These are phyloP conservation scores for Formicarius rufipectus DNA, from an alignment of 2,113 vertebrate species.

Conservation along the genomic window DNA sequence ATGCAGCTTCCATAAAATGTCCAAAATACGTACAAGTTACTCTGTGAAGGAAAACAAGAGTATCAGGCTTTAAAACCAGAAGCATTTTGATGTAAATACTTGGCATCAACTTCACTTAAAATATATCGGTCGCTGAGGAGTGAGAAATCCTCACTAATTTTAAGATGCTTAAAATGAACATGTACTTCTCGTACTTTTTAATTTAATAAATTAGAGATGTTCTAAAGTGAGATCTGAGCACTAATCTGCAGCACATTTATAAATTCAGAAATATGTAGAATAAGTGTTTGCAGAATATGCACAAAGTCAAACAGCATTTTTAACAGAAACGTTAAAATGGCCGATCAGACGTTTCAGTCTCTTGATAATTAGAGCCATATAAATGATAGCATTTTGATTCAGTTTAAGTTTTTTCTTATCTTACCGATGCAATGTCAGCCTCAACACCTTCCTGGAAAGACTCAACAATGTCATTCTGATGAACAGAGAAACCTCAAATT, in stretches of 20 bases:
- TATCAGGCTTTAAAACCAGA: neutral
- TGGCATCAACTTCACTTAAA: neutral
- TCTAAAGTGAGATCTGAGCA: neutral
- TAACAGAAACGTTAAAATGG: neutral
- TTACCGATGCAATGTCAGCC: conserved; percentile 11
- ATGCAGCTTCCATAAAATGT: neutral
- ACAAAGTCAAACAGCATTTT: neutral
- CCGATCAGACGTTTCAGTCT: neutral
- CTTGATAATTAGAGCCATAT: conserved; percentile 3
- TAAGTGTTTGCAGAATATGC: neutral
- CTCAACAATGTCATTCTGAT: conserved; percentile 49
- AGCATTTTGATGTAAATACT: neutral
- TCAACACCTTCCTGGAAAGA: conserved; percentile 31
- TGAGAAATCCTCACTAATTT: neutral
- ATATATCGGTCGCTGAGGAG: neutral
- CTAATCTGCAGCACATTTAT: neutral
- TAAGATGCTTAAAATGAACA: neutral
- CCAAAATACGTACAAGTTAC: neutral
- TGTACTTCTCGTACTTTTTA: neutral
- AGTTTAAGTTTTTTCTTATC: conserved; percentile 15
- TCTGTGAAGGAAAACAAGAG: neutral
- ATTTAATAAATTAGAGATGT: neutral
- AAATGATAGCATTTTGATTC: conserved; percentile 46
- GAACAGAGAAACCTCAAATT: conserved; percentile 11
- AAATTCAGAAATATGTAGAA: neutral